A percentile compares a stretch with the other conserved stretches of the same genome.
Evolutionary conservation across 2,888 invertebrate genomes (phyloP).

Genomic region (Schrankia costaestrigalis): DNA sequence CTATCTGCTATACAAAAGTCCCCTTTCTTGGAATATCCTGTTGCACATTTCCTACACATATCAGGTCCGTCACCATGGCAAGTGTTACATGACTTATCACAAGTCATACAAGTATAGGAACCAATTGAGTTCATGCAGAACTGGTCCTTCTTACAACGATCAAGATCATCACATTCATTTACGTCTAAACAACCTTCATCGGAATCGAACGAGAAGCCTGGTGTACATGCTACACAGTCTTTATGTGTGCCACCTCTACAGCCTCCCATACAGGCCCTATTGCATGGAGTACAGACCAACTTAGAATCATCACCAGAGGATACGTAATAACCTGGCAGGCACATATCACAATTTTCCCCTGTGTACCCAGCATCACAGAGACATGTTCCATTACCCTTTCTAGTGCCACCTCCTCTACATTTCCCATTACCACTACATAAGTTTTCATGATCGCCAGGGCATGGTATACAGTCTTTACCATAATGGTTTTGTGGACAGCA

Average conservation of each 20-base stretch:
- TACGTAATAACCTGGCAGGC: slow-evolving; percentile 86
- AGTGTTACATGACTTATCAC: slow-evolving; percentile 91
- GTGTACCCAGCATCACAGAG: slow-evolving; percentile 90
- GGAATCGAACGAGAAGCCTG: slow-evolving; percentile 87
- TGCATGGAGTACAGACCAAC: slow-evolving; percentile 88
- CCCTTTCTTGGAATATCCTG: slow-evolving; percentile 85
- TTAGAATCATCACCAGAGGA: slow-evolving; percentile 87
- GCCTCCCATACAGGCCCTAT: slow-evolving; percentile 87
- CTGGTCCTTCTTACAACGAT: slow-evolving; percentile 82
- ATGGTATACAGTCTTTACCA: slow-evolving; percentile 90
- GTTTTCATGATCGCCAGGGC: slow-evolving; percentile 86
- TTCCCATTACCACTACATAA: slow-evolving; percentile 92
- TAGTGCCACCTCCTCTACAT: slow-evolving; percentile 91
- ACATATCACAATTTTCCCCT: slow-evolving; percentile 89
- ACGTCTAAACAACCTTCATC: slow-evolving; percentile 91
- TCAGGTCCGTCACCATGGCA: slow-evolving; percentile 96
- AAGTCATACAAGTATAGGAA: slow-evolving; percentile 88
- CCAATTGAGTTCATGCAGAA: slow-evolving; percentile 96
- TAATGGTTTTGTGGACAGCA: slow-evolving; percentile 94
- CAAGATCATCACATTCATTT: slow-evolving; percentile 87
- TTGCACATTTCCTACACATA: slow-evolving; percentile 91
- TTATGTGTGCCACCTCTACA: slow-evolving; percentile 88
- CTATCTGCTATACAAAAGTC: slow-evolving; percentile 88
- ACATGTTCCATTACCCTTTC: slow-evolving; percentile 96
- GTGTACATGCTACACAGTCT: slow-evolving; percentile 80